Evolutionary conservation across 2,797 vertebrate species (phyloP).

Genomic region (Hafferia zeledoni): DNA sequence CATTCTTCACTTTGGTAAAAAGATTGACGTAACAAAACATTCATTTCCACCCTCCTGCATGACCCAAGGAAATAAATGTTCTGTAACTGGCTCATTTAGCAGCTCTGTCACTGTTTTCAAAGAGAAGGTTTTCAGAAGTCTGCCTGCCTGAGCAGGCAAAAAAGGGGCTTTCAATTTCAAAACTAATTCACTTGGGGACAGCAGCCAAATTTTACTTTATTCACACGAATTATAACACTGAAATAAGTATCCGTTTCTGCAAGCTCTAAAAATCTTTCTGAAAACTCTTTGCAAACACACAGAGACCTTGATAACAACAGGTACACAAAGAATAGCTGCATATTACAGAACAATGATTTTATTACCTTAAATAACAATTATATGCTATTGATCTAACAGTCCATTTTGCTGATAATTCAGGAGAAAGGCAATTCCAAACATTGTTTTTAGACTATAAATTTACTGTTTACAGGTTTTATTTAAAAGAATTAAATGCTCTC

Average conservation of each 20-base stretch:
- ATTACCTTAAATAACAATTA: not conserved
- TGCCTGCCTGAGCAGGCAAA: not conserved
- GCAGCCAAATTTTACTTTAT: not conserved
- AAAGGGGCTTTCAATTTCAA: not conserved
- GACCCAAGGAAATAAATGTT: not conserved
- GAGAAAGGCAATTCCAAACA: not conserved
- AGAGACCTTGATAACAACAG: not conserved
- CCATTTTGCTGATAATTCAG: not conserved
- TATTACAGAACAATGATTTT: not conserved
- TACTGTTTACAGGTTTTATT: not conserved
- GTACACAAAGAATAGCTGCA: not conserved
- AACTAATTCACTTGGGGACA: not conserved
- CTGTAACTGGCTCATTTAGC: not conserved
- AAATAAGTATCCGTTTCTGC: fast-evolving
- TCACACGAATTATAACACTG: not conserved
- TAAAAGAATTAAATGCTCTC: not conserved
- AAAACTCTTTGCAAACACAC: not conserved
- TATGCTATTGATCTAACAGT: not conserved
- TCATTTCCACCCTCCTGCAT: fast-evolving
- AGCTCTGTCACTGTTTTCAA: not conserved
- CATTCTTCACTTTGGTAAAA: not conserved
- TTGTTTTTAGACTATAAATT: not conserved
- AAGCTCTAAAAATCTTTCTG: not conserved
- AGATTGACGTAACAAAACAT: not conserved
- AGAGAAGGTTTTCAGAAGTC: not conserved